Conservation (phyloP, 2,797 vertebrate species). For the Catamblyrhynchus diadema region DNA sequence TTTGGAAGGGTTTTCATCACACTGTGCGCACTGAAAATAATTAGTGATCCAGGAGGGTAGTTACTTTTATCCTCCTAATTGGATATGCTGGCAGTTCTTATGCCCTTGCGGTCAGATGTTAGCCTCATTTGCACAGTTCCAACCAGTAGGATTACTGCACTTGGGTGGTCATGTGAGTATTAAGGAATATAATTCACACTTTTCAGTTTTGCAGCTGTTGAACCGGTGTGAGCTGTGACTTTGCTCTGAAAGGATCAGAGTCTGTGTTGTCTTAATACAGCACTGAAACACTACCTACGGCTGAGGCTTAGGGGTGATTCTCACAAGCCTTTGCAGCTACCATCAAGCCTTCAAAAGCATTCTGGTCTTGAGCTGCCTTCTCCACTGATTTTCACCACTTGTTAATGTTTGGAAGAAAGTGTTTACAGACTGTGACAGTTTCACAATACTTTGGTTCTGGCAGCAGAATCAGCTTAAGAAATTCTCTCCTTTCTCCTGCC, state of each 20-base stretch:
- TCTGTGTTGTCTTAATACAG: neutral
- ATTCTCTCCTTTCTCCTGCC: neutral
- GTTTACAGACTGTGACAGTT: conserved; percentile 2
- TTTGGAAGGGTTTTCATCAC: conserved; percentile 55
- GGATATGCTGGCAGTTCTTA: conserved; percentile 24
- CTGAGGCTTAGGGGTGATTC: neutral
- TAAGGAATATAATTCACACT: conserved; percentile 2
- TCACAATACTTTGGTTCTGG: conserved; percentile 35
- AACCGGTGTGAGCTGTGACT: neutral
- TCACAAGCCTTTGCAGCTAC: neutral
- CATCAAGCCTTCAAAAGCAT: neutral
- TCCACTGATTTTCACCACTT: neutral
- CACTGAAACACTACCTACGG: neutral
- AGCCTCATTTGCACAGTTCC: conserved; percentile 3
- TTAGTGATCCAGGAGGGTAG: conserved; percentile 35
- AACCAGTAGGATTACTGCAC: neutral
- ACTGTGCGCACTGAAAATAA: conserved; percentile 33
- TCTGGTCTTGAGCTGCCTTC: neutral
- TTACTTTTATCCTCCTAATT: conserved; percentile 58
- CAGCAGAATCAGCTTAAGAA: conserved; percentile 24
- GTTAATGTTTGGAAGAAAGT: neutral
- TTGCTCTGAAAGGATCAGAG: neutral
- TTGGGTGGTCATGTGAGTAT: conserved; percentile 5
- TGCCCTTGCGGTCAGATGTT: conserved; percentile 10
- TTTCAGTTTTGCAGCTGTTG: neutral